A percentile compares a stretch with the other conserved stretches of the same genome.
phyloP scores from a whole-genome alignment of 2,888 invertebrate genomes.

The Himalopsyche japonica region DNA sequence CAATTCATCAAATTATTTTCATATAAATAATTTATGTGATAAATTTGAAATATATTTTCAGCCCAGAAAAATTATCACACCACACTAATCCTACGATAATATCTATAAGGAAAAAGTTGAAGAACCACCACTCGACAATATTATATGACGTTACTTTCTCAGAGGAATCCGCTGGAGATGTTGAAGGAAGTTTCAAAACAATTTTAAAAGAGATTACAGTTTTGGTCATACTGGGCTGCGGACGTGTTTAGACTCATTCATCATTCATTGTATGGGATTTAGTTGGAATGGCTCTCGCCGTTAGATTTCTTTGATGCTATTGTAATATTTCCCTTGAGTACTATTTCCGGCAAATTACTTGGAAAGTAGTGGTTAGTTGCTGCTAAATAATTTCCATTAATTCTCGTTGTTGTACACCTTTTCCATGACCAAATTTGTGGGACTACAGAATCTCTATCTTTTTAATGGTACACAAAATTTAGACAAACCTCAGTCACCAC shows the following conservation, averaged over 20 bases:
- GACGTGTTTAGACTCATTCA: neutral
- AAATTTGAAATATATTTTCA: too few relatives aligned
- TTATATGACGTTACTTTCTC: slow-evolving; percentile 16
- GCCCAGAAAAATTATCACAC: too few relatives aligned
- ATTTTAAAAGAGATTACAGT: slow-evolving; percentile 27
- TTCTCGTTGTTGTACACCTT: neutral
- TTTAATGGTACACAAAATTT: too few relatives aligned
- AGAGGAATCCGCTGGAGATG: neutral
- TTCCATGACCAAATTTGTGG: too few relatives aligned
- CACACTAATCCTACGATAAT: too few relatives aligned
- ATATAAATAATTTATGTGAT: too few relatives aligned
- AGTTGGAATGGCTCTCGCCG: neutral
- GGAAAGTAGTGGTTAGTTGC: neutral
- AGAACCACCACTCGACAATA: neutral
- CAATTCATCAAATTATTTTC: too few relatives aligned
- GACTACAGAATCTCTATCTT: too few relatives aligned
- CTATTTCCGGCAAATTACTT: neutral
- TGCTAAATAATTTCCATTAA: neutral
- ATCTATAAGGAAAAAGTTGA: neutral
- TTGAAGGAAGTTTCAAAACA: slow-evolving; percentile 11
- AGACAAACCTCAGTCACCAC: too few relatives aligned
- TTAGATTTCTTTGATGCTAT: neutral
- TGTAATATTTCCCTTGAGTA: neutral
- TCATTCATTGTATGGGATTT: slow-evolving; percentile 3
- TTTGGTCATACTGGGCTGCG: slow-evolving; percentile 11